These are phyloP conservation scores for Agonum fuliginosum DNA, from an alignment of 2,888 invertebrate species.

Conservation along the genomic window DNA sequence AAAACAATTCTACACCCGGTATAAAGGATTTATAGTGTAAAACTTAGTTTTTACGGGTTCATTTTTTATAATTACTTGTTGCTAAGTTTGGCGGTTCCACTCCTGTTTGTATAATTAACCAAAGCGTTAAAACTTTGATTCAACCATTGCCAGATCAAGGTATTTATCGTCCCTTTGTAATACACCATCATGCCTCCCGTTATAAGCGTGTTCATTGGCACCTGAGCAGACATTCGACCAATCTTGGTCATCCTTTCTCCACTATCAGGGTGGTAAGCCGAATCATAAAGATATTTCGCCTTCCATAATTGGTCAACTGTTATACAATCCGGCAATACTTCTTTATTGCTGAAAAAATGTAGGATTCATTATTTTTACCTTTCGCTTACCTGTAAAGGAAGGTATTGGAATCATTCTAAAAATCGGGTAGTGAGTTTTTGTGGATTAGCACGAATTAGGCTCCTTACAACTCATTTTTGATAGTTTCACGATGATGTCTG, in stretches of 20 bases:
- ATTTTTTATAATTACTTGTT: constrained; percentile 71
- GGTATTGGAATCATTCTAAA: too few relatives aligned
- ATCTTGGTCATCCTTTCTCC: constrained; percentile 95
- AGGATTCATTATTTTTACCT: too few relatives aligned
- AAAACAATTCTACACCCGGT: too few relatives aligned
- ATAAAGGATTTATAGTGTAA: too few relatives aligned
- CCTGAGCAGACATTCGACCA: constrained; percentile 98
- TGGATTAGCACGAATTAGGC: too few relatives aligned
- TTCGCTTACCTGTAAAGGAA: too few relatives aligned
- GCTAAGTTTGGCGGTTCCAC: constrained; percentile 84
- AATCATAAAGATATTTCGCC: constrained; percentile 96
- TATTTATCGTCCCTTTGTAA: constrained; percentile 93
- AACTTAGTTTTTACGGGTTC: too few relatives aligned
- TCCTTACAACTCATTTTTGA: too few relatives aligned
- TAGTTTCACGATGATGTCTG: too few relatives aligned
- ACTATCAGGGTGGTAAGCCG: constrained; percentile 98
- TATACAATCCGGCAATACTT: constrained; percentile 76
- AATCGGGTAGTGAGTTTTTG: too few relatives aligned
- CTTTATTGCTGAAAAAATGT: constrained; percentile 68
- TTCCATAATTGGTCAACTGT: constrained; percentile 90
- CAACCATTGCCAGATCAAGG: constrained; percentile 96
- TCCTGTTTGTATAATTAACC: constrained; percentile 98
- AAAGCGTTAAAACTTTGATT: constrained; percentile 97
- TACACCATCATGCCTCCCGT: constrained; percentile 98
- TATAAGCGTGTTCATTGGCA: constrained; percentile 97